These are phyloP conservation scores for Anneissia japonica DNA, from an alignment of 35 echinoderm and acorn worm genomes.

Conservation along the genomic window DNA sequence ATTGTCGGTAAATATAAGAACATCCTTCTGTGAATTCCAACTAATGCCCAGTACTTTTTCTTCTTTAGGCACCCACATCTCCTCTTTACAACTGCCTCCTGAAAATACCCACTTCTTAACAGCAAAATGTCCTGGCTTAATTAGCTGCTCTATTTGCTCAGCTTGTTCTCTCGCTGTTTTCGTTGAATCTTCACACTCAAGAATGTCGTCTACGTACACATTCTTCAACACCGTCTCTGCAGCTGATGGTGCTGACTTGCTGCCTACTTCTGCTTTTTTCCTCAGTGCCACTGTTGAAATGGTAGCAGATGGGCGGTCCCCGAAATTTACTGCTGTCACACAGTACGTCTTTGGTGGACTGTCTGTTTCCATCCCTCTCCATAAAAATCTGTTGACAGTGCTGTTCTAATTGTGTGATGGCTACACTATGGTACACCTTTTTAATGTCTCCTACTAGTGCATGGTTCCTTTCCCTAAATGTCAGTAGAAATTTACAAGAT, in stretches of 20 bases:
- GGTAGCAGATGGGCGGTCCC: constrained; percentile 34
- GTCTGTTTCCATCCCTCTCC: neutral
- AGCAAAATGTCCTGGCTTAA: neutral
- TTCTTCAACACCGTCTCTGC: neutral
- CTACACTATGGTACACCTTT: constrained; percentile 29
- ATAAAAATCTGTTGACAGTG: constrained; percentile 19
- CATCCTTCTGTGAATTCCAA: neutral
- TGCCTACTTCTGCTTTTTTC: constrained; percentile 22
- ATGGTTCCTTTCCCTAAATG: neutral
- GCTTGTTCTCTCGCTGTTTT: neutral
- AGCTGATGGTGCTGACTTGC: neutral
- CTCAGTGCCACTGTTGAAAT: constrained; percentile 32
- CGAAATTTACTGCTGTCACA: constrained; percentile 28
- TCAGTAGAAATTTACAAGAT: constrained; percentile 11
- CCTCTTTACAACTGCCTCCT: neutral
- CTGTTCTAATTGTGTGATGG: constrained; percentile 4
- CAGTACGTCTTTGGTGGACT: neutral
- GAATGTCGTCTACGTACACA: neutral
- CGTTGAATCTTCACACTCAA: neutral
- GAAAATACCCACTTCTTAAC: neutral
- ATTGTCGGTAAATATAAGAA: constrained; percentile 10
- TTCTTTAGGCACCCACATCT: neutral
- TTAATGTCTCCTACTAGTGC: constrained; percentile 9
- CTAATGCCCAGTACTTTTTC: constrained; percentile 11
- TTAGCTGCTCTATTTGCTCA: neutral